Evolutionary conservation across 1,140 invertebrate species (phyloP).

Genomic region (Brachionus rubens): DNA sequence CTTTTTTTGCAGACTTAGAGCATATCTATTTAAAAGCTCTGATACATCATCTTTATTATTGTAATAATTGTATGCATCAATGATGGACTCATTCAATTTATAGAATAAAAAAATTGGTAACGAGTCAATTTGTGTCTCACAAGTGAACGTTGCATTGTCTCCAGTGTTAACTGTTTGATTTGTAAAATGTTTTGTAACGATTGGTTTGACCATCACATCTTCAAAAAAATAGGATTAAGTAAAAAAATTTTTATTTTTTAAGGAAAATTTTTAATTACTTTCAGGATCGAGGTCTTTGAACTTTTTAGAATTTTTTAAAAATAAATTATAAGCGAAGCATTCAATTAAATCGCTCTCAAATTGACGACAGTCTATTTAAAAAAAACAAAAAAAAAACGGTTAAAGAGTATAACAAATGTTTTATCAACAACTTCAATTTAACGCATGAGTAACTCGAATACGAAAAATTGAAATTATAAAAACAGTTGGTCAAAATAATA

Average conservation of each 20-base stretch:
- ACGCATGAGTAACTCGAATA: background rate
- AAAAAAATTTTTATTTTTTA: background rate
- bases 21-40: background rate
- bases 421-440: background rate
- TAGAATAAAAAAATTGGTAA: constrained; percentile 33
- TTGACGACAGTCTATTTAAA: constrained; percentile 15
- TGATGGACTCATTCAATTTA: background rate
- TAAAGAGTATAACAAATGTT: no score
- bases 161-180: constrained; percentile 6
- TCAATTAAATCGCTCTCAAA: constrained; percentile 41
- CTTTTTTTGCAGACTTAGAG: constrained; percentile 15
- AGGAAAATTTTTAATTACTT: background rate
- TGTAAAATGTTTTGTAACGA: constrained; percentile 12
- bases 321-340: constrained; percentile 45
- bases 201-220: constrained; percentile 33
- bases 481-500: constrained; percentile 15
- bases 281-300: constrained; percentile 17
- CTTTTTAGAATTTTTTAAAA: constrained; percentile 1
- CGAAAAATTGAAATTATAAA: background rate
- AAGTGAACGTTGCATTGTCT: constrained; percentile 39
- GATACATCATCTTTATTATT: background rate
- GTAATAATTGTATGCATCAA: background rate
- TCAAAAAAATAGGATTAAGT: no score
- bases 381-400: background rate
- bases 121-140: constrained; percentile 38